Conservation (phyloP, 2,113 vertebrate species). For the Noturus placidus region DNA sequence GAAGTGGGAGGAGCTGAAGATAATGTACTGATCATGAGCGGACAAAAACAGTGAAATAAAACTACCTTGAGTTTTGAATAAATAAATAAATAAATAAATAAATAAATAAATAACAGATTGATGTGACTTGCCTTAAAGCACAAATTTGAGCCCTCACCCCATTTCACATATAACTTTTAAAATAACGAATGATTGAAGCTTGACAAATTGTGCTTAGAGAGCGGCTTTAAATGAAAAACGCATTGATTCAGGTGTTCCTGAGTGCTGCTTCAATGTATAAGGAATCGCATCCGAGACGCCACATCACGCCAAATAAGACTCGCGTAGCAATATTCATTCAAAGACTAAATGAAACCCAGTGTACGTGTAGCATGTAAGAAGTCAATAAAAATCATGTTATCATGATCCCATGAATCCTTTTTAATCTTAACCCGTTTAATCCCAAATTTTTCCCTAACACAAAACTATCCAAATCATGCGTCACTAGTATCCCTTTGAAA, state of each 20-base stretch:
- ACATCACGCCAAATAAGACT: slow-evolving; percentile 2
- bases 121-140: not conserved
- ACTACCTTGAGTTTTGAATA: not conserved
- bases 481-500: too few species aligned
- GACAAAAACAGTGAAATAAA: not conserved
- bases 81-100: not conserved
- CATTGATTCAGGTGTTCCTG: slow-evolving; percentile 33
- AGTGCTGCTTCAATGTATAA: slow-evolving; percentile 15
- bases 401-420: slow-evolving; percentile 9
- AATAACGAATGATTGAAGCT: slow-evolving; percentile 23
- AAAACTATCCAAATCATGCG: too few species aligned
- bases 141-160: not conserved
- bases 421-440: too few species aligned
- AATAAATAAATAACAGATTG: not conserved
- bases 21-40: not conserved
- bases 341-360: slow-evolving; percentile 10
- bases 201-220: not conserved
- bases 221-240: slow-evolving; percentile 20
- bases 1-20: not conserved
- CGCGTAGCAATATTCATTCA: slow-evolving; percentile 36
- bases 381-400: slow-evolving; percentile 30
- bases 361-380: not conserved
- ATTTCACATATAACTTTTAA: not conserved
- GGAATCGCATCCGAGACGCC: not conserved
- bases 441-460: too few species aligned